Evolutionary conservation across 1,140 invertebrate species (phyloP), one percentile per base, ranked within the genome.

Genomic region (Papilio polytes): DNA sequence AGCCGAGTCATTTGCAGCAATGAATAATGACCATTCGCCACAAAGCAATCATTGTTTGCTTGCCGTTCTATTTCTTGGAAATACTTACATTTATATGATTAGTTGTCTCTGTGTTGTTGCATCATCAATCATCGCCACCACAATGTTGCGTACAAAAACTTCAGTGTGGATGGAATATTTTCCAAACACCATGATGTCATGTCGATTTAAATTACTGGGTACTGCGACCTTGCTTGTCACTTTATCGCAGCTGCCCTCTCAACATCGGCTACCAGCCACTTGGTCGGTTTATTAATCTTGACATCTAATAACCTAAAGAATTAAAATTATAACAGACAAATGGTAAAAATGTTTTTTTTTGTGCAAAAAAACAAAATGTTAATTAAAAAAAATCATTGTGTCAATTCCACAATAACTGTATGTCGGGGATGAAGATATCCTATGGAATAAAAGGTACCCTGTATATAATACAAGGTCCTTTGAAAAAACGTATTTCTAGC

Each of bases 111-210:
- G 48, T 46, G 53, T 66, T 63, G 56, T 78, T 78, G 77, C 53
- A 63, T 78, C 77, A 78, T 78, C 77, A 78, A 78, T 78, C 77
- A 78, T 59, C 41, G 56, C 18, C 36, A 63, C 77, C 46, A 77
- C 74, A 76, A 74, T 74, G 22, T 26, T 74, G 20, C 36, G 73
- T 82, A 86, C 89, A 94, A 93, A 94, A 93, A 94, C 88, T 88
- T 81, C 56, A 80, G 80, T 80, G 82, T 74, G 80, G 82, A 84
- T 91, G 91, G 91, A 92, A 94, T 91, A 91, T 92, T 90, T 89
- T 90, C 82, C 85, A 85, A 89, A 87, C 89, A 82, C 88, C 88
- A 92, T 94, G 93, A 94, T 94, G 92, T 94, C 93, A 94, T 94
- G 90, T 89, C 87, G 89, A 86, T 88, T 94, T 92, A 90, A 90